Percentiles rank a stretch among this genome's conserved stretches.
Conservation (phyloP, 2,888 invertebrate genomes). For the Hartigia nigra region DNA sequence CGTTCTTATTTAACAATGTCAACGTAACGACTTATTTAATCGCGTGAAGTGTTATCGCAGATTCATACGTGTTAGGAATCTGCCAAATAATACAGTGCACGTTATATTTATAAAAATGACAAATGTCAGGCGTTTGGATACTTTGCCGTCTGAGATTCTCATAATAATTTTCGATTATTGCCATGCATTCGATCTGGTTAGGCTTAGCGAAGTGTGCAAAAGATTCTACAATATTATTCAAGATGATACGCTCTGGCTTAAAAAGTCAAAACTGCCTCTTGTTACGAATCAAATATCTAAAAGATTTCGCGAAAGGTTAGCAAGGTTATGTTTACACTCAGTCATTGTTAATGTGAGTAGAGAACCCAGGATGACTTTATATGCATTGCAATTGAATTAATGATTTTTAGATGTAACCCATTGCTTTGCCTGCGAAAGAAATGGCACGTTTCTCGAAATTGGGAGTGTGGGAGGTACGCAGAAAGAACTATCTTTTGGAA, state of each 20-base stretch:
- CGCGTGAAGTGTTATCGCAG: not conserved
- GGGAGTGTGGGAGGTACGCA: conserved; percentile 69
- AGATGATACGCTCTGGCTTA: conserved; percentile 61
- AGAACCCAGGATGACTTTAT: not conserved
- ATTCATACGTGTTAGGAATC: not conserved
- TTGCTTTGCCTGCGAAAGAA: conserved; percentile 59
- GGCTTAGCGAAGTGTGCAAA: conserved; percentile 67
- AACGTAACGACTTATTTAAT: not conserved
- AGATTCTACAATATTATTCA: conserved; percentile 67
- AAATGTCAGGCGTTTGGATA: conserved; percentile 49
- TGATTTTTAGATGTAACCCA: conserved; percentile 52
- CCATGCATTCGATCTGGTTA: conserved; percentile 67
- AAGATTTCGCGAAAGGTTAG: conserved; percentile 54
- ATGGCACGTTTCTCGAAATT: conserved; percentile 68
- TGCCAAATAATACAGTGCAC: not conserved
- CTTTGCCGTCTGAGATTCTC: conserved; percentile 67
- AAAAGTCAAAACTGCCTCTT: conserved; percentile 50
- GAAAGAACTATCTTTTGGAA: conserved; percentile 66
- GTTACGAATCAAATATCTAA: conserved; percentile 59
- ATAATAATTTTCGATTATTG: conserved; percentile 69
- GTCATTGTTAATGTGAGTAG: not conserved
- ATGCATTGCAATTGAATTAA: not conserved
- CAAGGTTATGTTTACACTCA: conserved; percentile 19
- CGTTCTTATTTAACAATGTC: not conserved
- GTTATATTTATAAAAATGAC: conserved; percentile 44